These are phyloP conservation scores for Chunga burmeisteri DNA, from an alignment of 2,113 vertebrate genomes.

Conservation along the genomic window DNA sequence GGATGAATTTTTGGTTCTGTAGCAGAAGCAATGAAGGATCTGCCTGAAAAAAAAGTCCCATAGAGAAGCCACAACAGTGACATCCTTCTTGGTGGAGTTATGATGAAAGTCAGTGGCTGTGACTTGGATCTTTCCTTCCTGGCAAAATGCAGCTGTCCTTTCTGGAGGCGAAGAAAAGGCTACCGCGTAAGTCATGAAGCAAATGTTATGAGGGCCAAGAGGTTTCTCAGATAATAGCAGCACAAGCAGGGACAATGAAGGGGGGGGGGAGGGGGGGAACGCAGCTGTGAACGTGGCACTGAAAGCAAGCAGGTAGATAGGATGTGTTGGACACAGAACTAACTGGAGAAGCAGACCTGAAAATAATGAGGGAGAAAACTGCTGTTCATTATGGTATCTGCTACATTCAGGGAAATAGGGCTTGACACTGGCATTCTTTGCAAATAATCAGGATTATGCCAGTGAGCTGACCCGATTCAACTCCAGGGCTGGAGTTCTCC, in stretches of 20 bases:
- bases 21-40: background rate
- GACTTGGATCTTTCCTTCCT: background rate
- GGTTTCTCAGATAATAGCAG: background rate
- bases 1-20: background rate
- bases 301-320: background rate
- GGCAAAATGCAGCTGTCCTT: background rate
- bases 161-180: background rate
- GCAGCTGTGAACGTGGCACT: background rate
- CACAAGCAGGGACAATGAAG: background rate
- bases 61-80: background rate
- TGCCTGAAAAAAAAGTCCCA: background rate
- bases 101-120: background rate
- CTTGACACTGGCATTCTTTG: background rate
- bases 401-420: background rate
- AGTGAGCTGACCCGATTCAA: background rate
- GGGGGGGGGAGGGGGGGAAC: background rate
- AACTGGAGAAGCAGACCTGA: background rate
- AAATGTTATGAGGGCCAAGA: background rate
- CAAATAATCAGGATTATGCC: constrained; percentile 1
- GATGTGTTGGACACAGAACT: background rate
- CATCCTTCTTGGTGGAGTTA: background rate
- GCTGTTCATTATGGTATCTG: background rate
- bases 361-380: constrained; percentile 36
- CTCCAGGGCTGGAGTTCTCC: background rate
- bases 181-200: background rate